phyloP scores from a whole-genome alignment of 2,113 vertebrate genomes.

The Dromiciops gliroides region DNA sequence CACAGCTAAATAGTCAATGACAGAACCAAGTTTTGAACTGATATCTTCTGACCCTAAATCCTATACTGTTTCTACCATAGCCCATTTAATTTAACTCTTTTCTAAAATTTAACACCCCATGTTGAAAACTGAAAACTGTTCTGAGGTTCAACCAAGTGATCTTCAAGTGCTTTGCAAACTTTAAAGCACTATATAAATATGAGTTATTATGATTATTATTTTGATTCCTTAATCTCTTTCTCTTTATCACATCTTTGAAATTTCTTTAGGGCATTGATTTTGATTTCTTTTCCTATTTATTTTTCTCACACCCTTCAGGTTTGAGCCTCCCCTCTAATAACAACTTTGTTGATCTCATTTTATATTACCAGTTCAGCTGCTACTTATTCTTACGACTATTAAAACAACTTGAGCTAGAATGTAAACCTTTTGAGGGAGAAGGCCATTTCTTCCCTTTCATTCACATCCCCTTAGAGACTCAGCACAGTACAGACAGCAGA shows the following conservation, averaged over 20 bases:
- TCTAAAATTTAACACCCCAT: constrained; percentile 21
- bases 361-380: not conserved
- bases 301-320: not conserved
- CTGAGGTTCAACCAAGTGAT: not conserved
- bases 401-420: constrained; percentile 7
- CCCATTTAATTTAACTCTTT: not conserved
- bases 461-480: not conserved
- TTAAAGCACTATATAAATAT: not conserved
- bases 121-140: constrained; percentile 5
- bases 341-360: not conserved
- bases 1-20: no score
- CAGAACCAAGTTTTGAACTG: not conserved
- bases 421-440: not conserved
- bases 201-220: not conserved
- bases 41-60: no score
- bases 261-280: not conserved
- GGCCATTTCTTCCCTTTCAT: not conserved
- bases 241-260: not conserved
- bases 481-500: not conserved
- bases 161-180: not conserved
- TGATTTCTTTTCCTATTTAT: not conserved
- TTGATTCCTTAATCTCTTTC: not conserved
- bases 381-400: not conserved
- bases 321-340: not conserved
- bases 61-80: not conserved